Evolutionary conservation across 2,113 vertebrate genomes (phyloP).

Genomic region (Bothrops jararaca): DNA sequence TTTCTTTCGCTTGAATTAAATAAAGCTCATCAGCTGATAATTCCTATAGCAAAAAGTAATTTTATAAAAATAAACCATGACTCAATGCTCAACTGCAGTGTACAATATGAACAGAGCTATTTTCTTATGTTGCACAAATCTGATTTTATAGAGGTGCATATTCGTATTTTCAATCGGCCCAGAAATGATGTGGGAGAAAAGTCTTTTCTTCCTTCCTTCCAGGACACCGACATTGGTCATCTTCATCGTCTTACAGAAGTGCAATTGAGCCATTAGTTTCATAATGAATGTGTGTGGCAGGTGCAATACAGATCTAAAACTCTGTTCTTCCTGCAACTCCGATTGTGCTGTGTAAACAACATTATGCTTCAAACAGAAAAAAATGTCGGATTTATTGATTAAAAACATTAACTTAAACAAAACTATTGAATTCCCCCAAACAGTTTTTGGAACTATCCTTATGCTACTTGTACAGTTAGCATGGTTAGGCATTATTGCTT

Average conservation of each 20-base stretch:
- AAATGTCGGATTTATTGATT: slow-evolving; percentile 72
- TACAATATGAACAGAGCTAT: slow-evolving; percentile 65
- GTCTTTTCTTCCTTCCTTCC: slow-evolving; percentile 61
- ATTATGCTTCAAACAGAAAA: slow-evolving; percentile 71
- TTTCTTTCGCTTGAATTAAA: slow-evolving; percentile 60
- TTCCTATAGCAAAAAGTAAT: slow-evolving; percentile 63
- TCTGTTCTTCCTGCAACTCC: slow-evolving; percentile 69
- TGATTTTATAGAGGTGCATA: slow-evolving; percentile 57
- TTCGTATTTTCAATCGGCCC: slow-evolving; percentile 57
- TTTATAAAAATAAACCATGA: slow-evolving; percentile 67
- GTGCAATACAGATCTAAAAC: slow-evolving; percentile 62
- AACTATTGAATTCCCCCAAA: slow-evolving; percentile 58
- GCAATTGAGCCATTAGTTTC: slow-evolving; percentile 71
- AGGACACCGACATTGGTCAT: slow-evolving; percentile 67
- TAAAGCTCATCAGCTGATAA: slow-evolving; percentile 67
- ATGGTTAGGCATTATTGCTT: slow-evolving; percentile 80
- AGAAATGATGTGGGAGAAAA: slow-evolving; percentile 58
- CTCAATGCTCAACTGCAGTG: slow-evolving; percentile 61
- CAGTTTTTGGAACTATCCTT: slow-evolving; percentile 75
- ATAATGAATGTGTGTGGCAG: slow-evolving; percentile 63
- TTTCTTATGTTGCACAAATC: slow-evolving; percentile 59
- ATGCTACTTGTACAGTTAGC: slow-evolving; percentile 76
- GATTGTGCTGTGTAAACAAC: slow-evolving; percentile 78
- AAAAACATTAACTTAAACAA: slow-evolving; percentile 73
- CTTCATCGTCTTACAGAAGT: slow-evolving; percentile 69